Conservation (phyloP, 2,888 invertebrate genomes). For the Buathra laborator region DNA sequence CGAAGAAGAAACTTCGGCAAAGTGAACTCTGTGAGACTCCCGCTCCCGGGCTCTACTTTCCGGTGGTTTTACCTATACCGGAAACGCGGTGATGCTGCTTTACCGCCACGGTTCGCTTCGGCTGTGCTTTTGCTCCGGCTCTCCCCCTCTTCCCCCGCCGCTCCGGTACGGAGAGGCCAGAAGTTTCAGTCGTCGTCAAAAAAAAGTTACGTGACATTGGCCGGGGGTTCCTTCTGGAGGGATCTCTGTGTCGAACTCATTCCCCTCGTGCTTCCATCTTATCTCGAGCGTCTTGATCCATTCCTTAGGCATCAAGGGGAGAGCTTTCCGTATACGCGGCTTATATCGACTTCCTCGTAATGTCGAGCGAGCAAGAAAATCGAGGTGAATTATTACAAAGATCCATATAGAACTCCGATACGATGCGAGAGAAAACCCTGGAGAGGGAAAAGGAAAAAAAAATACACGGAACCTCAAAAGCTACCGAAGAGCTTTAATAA, state of each 20-base stretch:
- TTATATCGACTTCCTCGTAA: not conserved
- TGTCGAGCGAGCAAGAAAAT: not conserved
- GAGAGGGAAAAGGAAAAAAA: not conserved
- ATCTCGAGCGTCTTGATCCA: constrained; percentile 19
- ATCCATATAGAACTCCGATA: not conserved
- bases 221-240: constrained; percentile 23
- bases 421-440: not conserved
- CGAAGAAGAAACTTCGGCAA: constrained; percentile 66
- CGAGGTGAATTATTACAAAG: constrained; percentile 3
- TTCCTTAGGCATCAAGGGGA: not conserved
- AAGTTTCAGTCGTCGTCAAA: constrained; percentile 68
- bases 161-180: constrained; percentile 49
- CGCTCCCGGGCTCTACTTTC: constrained; percentile 65
- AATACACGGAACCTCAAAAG: not conserved
- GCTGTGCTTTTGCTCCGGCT: constrained; percentile 22
- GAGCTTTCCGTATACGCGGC: constrained; percentile 8
- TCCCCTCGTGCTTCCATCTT: constrained; percentile 42
- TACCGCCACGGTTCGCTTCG: constrained; percentile 52
- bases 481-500: not conserved
- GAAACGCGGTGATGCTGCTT: constrained; percentile 66
- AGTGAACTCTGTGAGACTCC: constrained; percentile 70
- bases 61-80: constrained; percentile 69
- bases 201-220: constrained; percentile 66
- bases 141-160: constrained; percentile 6
- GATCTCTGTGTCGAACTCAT: constrained; percentile 36